Conservation (phyloP, 2,888 invertebrate genomes). For the Actias luna region DNA sequence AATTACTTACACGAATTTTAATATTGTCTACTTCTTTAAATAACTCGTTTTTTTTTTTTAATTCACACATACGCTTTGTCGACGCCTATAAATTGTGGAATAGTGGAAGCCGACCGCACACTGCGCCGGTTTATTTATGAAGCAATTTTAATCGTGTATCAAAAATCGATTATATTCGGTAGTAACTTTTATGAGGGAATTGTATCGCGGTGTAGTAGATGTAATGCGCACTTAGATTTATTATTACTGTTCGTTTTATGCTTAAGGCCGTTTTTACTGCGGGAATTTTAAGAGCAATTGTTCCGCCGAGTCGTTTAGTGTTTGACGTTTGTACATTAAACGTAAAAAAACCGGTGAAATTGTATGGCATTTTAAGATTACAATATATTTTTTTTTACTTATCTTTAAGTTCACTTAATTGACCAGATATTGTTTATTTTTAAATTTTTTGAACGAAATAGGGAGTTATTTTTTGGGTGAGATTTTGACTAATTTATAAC, state of each 20-base stretch:
- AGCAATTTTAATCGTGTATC: neutral
- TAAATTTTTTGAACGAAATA: neutral
- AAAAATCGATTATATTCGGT: neutral
- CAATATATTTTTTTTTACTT: neutral
- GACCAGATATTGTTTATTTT: neutral
- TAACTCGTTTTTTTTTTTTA: constrained; percentile 18
- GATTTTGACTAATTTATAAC: neutral
- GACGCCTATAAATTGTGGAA: constrained; percentile 7
- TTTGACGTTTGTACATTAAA: neutral
- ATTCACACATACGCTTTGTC: constrained; percentile 32
- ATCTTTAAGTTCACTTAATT: too few species aligned
- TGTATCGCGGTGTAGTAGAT: neutral
- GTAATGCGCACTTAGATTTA: neutral
- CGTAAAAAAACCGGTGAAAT: neutral
- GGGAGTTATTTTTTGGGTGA: neutral
- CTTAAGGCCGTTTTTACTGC: neutral
- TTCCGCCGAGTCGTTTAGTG: neutral
- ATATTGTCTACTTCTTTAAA: constrained; percentile 20
- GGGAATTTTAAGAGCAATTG: neutral
- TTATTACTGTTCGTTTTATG: neutral
- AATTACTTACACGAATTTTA: constrained; percentile 19
- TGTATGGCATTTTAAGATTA: neutral
- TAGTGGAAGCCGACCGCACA: neutral
- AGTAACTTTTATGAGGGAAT: neutral
- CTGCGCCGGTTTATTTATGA: neutral